Evolutionary conservation across 2,888 invertebrate species (phyloP).

Genomic region (Lasioglossum calceatum): DNA sequence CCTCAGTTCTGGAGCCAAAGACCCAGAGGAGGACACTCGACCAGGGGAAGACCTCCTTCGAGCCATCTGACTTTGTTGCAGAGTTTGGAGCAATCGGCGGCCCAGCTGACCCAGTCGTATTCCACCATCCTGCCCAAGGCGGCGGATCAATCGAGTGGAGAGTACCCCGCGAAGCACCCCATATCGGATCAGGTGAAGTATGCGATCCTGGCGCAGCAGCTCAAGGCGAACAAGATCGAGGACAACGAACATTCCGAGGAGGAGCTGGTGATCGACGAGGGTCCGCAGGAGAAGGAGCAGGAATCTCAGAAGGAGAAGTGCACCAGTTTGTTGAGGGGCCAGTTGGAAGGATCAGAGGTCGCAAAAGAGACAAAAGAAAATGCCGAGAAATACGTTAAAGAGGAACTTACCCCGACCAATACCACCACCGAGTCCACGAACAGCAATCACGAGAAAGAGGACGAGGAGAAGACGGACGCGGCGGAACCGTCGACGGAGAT

Average conservation of each 20-base stretch:
- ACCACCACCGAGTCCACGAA: constrained; percentile 72
- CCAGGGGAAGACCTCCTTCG: constrained; percentile 85
- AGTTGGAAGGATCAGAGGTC: constrained; percentile 73
- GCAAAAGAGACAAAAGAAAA: constrained; percentile 75
- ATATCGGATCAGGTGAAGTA: constrained; percentile 90
- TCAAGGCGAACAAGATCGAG: constrained; percentile 86
- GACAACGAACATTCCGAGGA: constrained; percentile 88
- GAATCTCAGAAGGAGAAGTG: constrained; percentile 69
- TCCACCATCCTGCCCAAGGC: constrained; percentile 73
- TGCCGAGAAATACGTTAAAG: constrained; percentile 65
- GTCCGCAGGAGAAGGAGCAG: constrained; percentile 80
- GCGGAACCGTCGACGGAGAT: constrained; percentile 22
- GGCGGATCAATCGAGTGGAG: constrained; percentile 78
- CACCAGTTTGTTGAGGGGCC: constrained; percentile 78
- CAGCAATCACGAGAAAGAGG: constrained; percentile 27
- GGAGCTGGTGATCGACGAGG: constrained; percentile 89
- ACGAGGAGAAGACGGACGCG: constrained; percentile 1
- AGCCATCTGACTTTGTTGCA: constrained; percentile 76
- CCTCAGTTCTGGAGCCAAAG: constrained; percentile 95
- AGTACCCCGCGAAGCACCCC: constrained; percentile 80
- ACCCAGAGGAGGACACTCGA: constrained; percentile 87
- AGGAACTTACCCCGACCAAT: constrained; percentile 64
- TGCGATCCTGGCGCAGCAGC: constrained; percentile 91
- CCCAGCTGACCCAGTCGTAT: constrained; percentile 66
- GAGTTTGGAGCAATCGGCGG: constrained; percentile 60